Conservation (phyloP, 2,888 invertebrate species). For the Drosophila infuscata region DNA sequence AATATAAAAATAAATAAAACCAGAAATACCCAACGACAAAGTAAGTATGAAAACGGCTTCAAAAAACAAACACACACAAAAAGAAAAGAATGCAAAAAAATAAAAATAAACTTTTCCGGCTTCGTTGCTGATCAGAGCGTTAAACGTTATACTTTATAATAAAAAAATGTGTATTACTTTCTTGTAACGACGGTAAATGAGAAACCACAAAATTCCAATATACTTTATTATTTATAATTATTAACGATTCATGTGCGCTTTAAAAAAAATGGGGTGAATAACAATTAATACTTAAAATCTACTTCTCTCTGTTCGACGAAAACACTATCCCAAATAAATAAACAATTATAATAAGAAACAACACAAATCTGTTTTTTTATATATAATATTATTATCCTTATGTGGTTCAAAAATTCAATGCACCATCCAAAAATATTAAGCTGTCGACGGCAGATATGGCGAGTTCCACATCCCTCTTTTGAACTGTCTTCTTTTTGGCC, state of each 20-base stretch:
- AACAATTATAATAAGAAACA: constrained; percentile 43
- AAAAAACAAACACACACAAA: constrained; percentile 31
- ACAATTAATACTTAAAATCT: constrained; percentile 36
- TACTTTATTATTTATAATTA: constrained; percentile 48
- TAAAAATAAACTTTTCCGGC: constrained; percentile 31
- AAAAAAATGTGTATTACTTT: constrained; percentile 18
- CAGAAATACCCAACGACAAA: constrained; percentile 67
- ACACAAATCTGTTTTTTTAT: constrained; percentile 29
- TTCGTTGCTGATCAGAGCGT: constrained; percentile 47
- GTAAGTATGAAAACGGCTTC: constrained; percentile 68
- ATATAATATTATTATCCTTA: background rate
- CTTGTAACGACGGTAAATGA: constrained; percentile 33
- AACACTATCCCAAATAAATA: constrained; percentile 58
- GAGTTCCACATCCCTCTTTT: constrained; percentile 92
- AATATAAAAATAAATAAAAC: constrained; percentile 40
- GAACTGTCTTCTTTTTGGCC: constrained; percentile 93
- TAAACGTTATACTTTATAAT: constrained; percentile 27
- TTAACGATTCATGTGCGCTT: constrained; percentile 49
- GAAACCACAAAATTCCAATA: constrained; percentile 38
- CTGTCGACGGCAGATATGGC: constrained; percentile 92
- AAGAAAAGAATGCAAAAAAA: constrained; percentile 19
- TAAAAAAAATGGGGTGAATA: constrained; percentile 33
- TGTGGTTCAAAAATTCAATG: constrained; percentile 85
- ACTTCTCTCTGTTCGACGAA: constrained; percentile 52
- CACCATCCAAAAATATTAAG: constrained; percentile 94